Evolutionary conservation across 2,888 invertebrate species (phyloP).

Genomic region (Caenorhabditis afra): DNA sequence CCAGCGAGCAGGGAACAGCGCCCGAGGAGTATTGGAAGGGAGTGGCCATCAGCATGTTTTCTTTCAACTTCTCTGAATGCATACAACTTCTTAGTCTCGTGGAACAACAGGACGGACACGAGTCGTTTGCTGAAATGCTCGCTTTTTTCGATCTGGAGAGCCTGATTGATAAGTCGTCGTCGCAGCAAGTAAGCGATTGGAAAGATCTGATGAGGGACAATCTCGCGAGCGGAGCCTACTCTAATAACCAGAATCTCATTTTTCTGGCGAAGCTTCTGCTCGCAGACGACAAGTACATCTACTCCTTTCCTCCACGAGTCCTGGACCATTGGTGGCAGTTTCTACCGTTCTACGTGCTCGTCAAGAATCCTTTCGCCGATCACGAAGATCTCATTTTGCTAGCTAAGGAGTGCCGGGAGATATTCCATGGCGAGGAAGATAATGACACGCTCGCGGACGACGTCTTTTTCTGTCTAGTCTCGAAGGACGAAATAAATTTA

Average conservation of each 20-base stretch:
- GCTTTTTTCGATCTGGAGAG: slow-evolving; percentile 44
- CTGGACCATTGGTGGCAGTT: slow-evolving; percentile 63
- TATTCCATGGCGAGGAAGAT: slow-evolving; percentile 31
- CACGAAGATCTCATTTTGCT: slow-evolving; percentile 48
- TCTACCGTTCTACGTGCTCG: slow-evolving; percentile 62
- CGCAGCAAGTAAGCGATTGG: slow-evolving; percentile 52
- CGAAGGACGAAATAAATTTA: slow-evolving; percentile 48
- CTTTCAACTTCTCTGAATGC: slow-evolving; percentile 58
- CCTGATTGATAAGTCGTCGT: slow-evolving; percentile 52
- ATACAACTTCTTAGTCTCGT: slow-evolving; percentile 37
- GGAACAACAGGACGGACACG: background rate
- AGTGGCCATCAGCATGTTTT: slow-evolving; percentile 45
- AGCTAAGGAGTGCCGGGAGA: slow-evolving; percentile 41
- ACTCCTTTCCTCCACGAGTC: slow-evolving; percentile 36
- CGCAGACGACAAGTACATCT: slow-evolving; percentile 58
- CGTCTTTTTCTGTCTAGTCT: slow-evolving; percentile 52
- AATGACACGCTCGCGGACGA: slow-evolving; percentile 19
- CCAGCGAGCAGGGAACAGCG: background rate
- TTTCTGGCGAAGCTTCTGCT: slow-evolving; percentile 52
- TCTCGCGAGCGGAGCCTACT: slow-evolving; percentile 39
- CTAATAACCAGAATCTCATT: slow-evolving; percentile 50
- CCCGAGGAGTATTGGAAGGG: slow-evolving; percentile 49
- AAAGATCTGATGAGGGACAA: slow-evolving; percentile 48
- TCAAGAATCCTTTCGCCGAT: slow-evolving; percentile 53
- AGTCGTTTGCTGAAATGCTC: slow-evolving; percentile 51